Evolutionary conservation across 2,113 vertebrate genomes (phyloP).

Genomic region (Eulacestoma nigropectus): DNA sequence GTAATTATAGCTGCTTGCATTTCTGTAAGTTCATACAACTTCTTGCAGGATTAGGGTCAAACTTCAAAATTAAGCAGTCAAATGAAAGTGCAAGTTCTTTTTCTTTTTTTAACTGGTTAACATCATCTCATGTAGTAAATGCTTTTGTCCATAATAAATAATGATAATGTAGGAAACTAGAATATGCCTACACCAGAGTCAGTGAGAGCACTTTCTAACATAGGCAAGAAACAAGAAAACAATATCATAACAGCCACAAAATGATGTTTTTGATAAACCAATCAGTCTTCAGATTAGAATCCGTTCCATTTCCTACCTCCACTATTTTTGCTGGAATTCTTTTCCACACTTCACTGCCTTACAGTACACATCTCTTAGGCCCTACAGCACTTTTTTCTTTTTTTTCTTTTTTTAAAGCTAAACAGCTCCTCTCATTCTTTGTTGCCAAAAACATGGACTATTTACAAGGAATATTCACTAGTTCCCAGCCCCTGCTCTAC

Average conservation of each 20-base stretch:
- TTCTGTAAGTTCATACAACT: background rate
- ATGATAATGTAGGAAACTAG: background rate
- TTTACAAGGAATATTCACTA: background rate
- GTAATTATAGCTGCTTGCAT: background rate
- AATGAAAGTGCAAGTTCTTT: background rate
- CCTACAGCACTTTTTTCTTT: background rate
- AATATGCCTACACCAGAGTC: background rate
- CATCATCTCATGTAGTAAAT: background rate
- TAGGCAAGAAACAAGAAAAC: background rate
- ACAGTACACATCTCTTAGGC: background rate
- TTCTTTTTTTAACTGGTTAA: background rate
- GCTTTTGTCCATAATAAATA: background rate
- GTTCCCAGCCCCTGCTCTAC: background rate
- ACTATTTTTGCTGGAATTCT: background rate
- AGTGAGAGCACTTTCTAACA: background rate
- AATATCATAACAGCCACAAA: background rate
- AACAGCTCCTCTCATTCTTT: background rate
- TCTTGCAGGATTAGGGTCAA: background rate
- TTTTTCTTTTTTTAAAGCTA: background rate
- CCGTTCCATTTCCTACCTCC: rapidly evolving
- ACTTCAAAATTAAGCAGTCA: background rate
- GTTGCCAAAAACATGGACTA: background rate
- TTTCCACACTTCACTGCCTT: background rate
- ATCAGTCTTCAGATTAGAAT: background rate
- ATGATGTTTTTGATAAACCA: background rate